Base-by-base conservation (phyloP, 64 coral and sea anemone species). In the Dendrophyllia cribrosa region DNA sequence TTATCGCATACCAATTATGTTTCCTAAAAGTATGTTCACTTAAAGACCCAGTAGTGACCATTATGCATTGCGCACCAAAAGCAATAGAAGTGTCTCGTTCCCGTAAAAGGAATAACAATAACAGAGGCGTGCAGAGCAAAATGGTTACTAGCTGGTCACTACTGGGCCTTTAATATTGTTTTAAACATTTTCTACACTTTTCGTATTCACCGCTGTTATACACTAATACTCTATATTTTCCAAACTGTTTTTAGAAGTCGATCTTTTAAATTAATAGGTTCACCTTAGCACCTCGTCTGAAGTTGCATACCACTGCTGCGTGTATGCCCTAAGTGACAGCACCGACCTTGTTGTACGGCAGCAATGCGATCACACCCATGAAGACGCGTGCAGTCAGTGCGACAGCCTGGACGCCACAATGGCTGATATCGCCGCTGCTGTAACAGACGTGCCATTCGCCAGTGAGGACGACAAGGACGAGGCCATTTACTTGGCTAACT, bases 381-480 rank as follows among this genome's bases (percentile, higher is more conserved):
- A 89, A 58, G 22, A 83, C 20, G 6, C 62, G 17, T 58, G 65
- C 20, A 15, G 82, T 5, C 75, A 82, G 9, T 82, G 88, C 26
- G 24, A 82, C 20, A 70, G 17, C 17, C 77, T 81, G 19, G 5
- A 70, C 0, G 44, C 46, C 9, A 62, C 75, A 6, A 21, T 80
- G 48, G n/a, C 10, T 23, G 25, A 19, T 13, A 67, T 89, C 25
- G n/a, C 13, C 11, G 5, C 44, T 11, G 76, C 62, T 5, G 61
- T 90, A 66, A 14, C 45, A 22, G 20, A 49, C 17, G 66, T 63
- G 9, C 5, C 43, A 3, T 90, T 79, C 81, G 43, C 19, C 34
- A 78, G 47, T 9, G 63, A 80, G 21, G 76, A 90, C 13, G 88
- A 80, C 52, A 77, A 59, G 50, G 76, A 90, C 22, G 88, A 90